Conservation (phyloP, 2,113 vertebrate genomes). For the Chaenocephalus aceratus region DNA sequence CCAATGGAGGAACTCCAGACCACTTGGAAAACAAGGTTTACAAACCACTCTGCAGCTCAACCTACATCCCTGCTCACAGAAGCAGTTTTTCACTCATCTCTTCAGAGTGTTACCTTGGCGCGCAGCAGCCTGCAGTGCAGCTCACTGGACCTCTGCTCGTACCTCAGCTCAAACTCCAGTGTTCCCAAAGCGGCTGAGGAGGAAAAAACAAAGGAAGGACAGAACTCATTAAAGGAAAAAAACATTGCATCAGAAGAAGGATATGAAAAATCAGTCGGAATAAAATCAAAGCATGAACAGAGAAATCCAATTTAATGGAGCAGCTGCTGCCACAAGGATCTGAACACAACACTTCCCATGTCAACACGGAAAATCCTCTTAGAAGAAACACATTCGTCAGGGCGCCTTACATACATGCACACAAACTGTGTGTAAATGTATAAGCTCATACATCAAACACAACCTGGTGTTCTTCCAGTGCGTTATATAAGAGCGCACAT, state of each 20-base stretch:
- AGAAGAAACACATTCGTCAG: slow-evolving; percentile 9
- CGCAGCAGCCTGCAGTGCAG: slow-evolving; percentile 81
- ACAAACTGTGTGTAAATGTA: background rate
- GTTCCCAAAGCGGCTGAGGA: slow-evolving; percentile 81
- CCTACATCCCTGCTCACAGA: too few relatives aligned
- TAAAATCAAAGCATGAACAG: slow-evolving; percentile 32
- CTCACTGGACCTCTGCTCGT: slow-evolving; percentile 77
- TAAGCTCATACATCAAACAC: background rate
- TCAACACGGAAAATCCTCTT: slow-evolving; percentile 24
- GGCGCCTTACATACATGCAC: background rate
- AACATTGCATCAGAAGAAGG: background rate
- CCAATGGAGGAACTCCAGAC: too few relatives aligned
- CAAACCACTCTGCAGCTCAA: too few relatives aligned
- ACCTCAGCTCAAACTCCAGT: slow-evolving; percentile 82
- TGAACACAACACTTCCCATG: slow-evolving; percentile 12
- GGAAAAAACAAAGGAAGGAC: background rate
- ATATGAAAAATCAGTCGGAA: slow-evolving; percentile 1
- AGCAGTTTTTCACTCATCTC: too few relatives aligned
- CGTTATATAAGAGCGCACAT: background rate
- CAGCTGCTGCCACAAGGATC: slow-evolving; percentile 16
- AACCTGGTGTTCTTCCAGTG: background rate
- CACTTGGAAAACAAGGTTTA: too few relatives aligned
- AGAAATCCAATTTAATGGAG: slow-evolving; percentile 38
- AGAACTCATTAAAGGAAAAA: background rate
- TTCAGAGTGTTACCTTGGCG: slow-evolving; percentile 76